Percentiles rank a stretch among this genome's conserved stretches.
Evolutionary conservation across 2,797 vertebrate species (phyloP).

Genomic region (Falco novaeseelandiae): DNA sequence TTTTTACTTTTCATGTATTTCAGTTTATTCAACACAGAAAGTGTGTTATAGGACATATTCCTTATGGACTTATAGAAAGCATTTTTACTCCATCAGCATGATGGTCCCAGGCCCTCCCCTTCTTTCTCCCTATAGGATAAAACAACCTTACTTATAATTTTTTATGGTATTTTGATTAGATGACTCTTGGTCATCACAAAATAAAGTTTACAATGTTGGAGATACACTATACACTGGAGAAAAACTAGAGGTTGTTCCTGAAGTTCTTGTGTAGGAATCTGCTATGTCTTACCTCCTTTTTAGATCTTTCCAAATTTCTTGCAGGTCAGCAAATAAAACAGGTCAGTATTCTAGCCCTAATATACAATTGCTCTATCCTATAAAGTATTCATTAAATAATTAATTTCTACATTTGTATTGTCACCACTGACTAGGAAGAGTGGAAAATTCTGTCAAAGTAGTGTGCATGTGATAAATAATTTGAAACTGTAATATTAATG

Average conservation of each 20-base stretch:
- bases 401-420: neutral
- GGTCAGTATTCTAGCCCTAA: neutral
- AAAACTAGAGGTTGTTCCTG: neutral
- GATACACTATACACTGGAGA: neutral
- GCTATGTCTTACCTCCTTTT: neutral
- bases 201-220: neutral
- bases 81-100: neutral
- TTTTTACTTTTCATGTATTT: neutral
- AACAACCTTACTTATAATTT: neutral
- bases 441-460: neutral
- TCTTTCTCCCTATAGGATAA: neutral
- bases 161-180: neutral
- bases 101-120: neutral
- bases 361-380: neutral
- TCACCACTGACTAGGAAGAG: neutral
- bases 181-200: neutral
- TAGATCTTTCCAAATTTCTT: neutral
- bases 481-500: neutral
- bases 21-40: neutral
- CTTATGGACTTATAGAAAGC: neutral
- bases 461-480: neutral
- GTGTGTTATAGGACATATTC: neutral
- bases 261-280: neutral
- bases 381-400: neutral
- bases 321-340: neutral